These are phyloP conservation scores for Dolichallabes microphthalmus DNA, from an alignment of 2,113 vertebrate genomes.

Conservation along the genomic window DNA sequence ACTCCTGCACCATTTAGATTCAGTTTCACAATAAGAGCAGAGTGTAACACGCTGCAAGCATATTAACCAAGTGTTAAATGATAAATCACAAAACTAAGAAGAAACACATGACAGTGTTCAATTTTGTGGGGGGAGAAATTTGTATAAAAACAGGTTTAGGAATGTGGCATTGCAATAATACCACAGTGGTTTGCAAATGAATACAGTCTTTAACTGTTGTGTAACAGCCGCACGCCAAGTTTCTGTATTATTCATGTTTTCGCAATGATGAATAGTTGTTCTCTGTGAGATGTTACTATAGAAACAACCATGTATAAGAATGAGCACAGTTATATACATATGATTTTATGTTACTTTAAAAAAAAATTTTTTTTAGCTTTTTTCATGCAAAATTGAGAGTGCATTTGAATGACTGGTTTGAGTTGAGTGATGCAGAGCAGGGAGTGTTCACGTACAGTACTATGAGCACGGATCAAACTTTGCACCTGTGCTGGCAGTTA, in stretches of 20 bases:
- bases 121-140: background rate
- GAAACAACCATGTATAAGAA: too few species aligned
- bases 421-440: background rate
- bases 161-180: background rate
- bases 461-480: background rate
- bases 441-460: too few species aligned
- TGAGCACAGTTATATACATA: background rate
- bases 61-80: background rate
- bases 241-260: background rate
- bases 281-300: background rate
- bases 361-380: too few species aligned
- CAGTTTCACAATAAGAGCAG: background rate
- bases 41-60: background rate
- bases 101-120: too few species aligned
- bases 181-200: background rate
- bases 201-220: background rate
- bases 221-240: background rate
- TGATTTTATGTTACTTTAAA: background rate
- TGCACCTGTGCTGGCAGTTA: background rate
- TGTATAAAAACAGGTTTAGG: background rate
- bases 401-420: background rate
- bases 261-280: background rate
- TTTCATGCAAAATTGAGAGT: background rate
- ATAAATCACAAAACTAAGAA: background rate
- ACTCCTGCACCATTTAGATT: background rate